phyloP scores from a whole-genome alignment of 1,140 invertebrate species.

The Leptinotarsa defecta region DNA sequence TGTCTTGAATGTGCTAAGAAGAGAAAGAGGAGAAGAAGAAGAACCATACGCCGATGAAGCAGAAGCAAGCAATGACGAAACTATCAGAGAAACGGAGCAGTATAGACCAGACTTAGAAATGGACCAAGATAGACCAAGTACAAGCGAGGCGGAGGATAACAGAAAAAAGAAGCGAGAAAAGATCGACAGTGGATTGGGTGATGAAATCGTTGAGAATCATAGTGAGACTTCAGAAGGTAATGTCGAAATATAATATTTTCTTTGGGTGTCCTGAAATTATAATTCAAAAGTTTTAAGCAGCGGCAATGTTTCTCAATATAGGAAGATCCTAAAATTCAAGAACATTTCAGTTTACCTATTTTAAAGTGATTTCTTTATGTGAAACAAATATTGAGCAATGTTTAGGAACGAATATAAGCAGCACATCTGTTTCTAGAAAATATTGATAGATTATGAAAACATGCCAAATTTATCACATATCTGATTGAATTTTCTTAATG shows the following conservation, averaged over 20 bases:
- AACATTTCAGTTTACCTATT: no score
- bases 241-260: not conserved
- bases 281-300: no score
- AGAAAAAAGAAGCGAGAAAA: constrained; percentile 57
- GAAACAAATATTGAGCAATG: no score
- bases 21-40: constrained; percentile 20
- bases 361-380: no score
- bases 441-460: no score
- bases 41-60: constrained; percentile 18
- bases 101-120: not conserved
- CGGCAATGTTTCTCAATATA: no score
- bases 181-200: constrained; percentile 63
- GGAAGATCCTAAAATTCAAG: no score
- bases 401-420: no score
- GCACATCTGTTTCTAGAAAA: no score
- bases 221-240: constrained; percentile 16
- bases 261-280: no score
- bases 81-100: not conserved
- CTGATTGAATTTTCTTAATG: no score
- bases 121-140: constrained; percentile 19
- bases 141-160: constrained; percentile 4
- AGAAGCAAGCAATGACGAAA: constrained; percentile 4
- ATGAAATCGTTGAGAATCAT: constrained; percentile 51
- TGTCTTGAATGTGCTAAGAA: constrained; percentile 22
- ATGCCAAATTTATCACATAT: no score